phyloP scores from a whole-genome alignment of 2,113 vertebrate genomes.

The Thinocorus orbignyianus region DNA sequence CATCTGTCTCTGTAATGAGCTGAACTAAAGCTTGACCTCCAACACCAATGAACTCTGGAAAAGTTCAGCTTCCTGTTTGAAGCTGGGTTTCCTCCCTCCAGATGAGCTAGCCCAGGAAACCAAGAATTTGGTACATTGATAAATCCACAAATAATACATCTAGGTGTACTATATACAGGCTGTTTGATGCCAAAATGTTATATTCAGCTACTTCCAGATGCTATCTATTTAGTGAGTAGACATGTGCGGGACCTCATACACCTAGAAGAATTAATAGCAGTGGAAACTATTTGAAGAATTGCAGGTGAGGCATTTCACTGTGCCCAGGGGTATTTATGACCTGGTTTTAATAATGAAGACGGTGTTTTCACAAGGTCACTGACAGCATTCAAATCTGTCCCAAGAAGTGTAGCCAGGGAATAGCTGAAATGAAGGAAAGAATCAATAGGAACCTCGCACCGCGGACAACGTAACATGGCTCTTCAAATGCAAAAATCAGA shows the following conservation, averaged over 20 bases:
- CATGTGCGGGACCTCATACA: neutral
- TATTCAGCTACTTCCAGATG: neutral
- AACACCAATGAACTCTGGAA: neutral
- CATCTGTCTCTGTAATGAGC: slow-evolving; percentile 20
- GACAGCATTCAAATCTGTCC: neutral
- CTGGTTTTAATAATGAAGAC: slow-evolving; percentile 46
- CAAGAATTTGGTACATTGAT: neutral
- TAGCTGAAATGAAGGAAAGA: neutral
- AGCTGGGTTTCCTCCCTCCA: neutral
- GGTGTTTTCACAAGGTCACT: slow-evolving; percentile 47
- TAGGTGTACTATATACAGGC: neutral
- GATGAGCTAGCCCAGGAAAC: slow-evolving; percentile 8
- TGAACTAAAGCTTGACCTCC: slow-evolving; percentile 5
- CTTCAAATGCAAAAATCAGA: neutral
- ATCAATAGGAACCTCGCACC: fast-evolving
- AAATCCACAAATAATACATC: neutral
- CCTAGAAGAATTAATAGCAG: slow-evolving; percentile 46
- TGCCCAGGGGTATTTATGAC: slow-evolving; percentile 50
- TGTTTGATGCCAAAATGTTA: neutral
- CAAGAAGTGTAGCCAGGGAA: slow-evolving; percentile 9
- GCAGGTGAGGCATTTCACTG: slow-evolving; percentile 54
- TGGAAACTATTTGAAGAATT: slow-evolving; percentile 72
- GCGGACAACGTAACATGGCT: neutral
- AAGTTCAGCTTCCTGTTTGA: neutral
- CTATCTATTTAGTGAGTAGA: slow-evolving; percentile 5